Base-by-base conservation (phyloP, 2,888 invertebrate genomes). In the Phorcus lineatus region DNA sequence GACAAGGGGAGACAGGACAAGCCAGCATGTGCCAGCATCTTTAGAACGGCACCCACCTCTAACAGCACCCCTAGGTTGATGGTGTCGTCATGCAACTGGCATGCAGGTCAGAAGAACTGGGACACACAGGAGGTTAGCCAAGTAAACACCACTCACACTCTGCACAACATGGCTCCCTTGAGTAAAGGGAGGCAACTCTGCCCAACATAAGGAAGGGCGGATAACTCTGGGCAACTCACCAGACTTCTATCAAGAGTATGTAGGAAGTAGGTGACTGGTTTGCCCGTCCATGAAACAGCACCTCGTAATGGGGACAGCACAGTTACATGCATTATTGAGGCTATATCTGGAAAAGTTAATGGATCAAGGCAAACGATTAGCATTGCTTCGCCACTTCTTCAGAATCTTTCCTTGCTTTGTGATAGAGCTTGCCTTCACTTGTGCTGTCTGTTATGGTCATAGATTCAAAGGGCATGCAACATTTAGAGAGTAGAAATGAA, bases 281-380 rank as follows among this genome's bases (percentile, higher is more conserved):
- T 98, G 87, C 98, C 98, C 82, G 99, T 99, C 99, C 99, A 99
- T 19, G 99, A 99, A 80, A 99, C 99, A 9, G 98, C 98, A 86
- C 98, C 98, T 91, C 96, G 95, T 85, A 98, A 94, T n/a, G 99
- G 98, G 85, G 97, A 96, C 96, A 99, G 96, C 94, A 98, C 98
- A 86, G 96, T 96, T 67, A 99, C 98, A 94, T 98, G 98, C 97
- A 99, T 98, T 91, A 99, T 99, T 84, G 98, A 97, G 86, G 99
- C 98, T 92, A 99, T 98, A 94, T 99, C 96, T 95, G 92, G 16
- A 93, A 93, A 85, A 85, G 36, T 76, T 55, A 75, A 75, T 75
- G 75, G 75, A 75, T 75, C 53, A 57, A 22, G 24, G 62, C 40
- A 62, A 77, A 62, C 36, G 28, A 36, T 36, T 77, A 77, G 55